Evolutionary conservation across 2,113 vertebrate species (phyloP), one percentile per base, ranked within the genome.

Genomic region (Sorex araneus): DNA sequence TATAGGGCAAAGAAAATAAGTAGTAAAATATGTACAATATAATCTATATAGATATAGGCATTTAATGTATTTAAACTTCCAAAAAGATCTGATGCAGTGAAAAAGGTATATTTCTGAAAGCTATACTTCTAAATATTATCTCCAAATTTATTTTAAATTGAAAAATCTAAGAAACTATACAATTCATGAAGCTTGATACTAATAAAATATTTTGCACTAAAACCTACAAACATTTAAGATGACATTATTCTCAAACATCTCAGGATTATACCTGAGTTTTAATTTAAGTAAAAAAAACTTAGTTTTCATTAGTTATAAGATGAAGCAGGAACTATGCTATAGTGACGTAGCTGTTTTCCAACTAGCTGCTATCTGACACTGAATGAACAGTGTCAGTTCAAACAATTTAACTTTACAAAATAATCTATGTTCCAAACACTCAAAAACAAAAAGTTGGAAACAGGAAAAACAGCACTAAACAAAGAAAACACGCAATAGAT

Each of bases 271-370:
- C 18, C 18, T 75, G 85, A 95, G 76, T 57, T 87, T 28, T 79
- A 67, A 87, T 70, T 87, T 86, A 66, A 92, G 45, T 69, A 82
- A 60, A 63, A 36, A 89, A n/a, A 93, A 73, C 16, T 82, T 43
- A 77, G 57, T 83, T 40, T 86, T 34, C 27, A 94, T 0, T 93
- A 16, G 16, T 67, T 76, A 85, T 81, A 70, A 40, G 19, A 30
- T 85, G 23, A 86, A 60, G 43, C 21, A 60, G 57, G 57, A 60
- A 60, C 40, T 40, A 40, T 40, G 40, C 40, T 40, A 40, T 7
- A 40, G 40, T 40, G 40, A 40, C 40, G 40, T 40, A 40, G 40
- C 40, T 40, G 64, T 19, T 5, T 23, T 16, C n/a, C n/a, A 86
- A 23, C 45, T 34, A 92, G 64, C 34, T 92, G 73, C 79, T 93